Base-by-base conservation (phyloP, 2,888 invertebrate genomes). In the Apodemia hepburni region DNA sequence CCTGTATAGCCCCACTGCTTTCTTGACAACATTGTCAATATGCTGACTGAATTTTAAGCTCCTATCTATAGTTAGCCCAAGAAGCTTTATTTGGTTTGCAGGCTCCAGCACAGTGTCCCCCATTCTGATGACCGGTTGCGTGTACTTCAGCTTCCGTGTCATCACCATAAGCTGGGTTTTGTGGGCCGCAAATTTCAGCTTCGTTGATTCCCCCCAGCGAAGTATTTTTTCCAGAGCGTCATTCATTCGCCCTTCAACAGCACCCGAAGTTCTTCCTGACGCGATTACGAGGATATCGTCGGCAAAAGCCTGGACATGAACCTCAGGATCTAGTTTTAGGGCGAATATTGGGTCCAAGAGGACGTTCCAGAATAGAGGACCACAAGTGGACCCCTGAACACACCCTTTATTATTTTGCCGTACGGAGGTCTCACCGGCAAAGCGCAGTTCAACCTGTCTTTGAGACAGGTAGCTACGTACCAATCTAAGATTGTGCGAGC, bases 221-320 rank as follows among this genome's bases (percentile, higher is more conserved):
- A 27, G 5, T 9, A 68, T 60, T 0, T 11, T 15, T 0, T 57
- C 38, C 3, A 71, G 60, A 0, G 61, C 45, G 0, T 7, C 9
- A 12, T 65, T 67, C 1, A 62, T 57, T 4, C 15, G 49, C 3
- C 8, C 22, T 29, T 66, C 38, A 0, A 65, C 42, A 1, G 63
- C 62, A 2, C 0, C 29, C 0, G 29, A 49, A 2, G 60, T 58
- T 0, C 58, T 29, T 0, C 60, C 69, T 0, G 17, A 5, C 6
- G 62, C 63, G 0, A 67, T 61, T n/a, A n/a, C n/a, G n/a, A n/a
- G n/a, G n/a, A n/a, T n/a, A n/a, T n/a, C n/a, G n/a, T n/a, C n/a
- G n/a, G 71, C 71, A 29, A 70, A 73, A 0, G 71, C 73, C 29
- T 72, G 70, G 5, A 63, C 58, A 22, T 67, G 64, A 0, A 45